phyloP scores from a whole-genome alignment of 2,888 invertebrate genomes.

The Orthosia cruda region DNA sequence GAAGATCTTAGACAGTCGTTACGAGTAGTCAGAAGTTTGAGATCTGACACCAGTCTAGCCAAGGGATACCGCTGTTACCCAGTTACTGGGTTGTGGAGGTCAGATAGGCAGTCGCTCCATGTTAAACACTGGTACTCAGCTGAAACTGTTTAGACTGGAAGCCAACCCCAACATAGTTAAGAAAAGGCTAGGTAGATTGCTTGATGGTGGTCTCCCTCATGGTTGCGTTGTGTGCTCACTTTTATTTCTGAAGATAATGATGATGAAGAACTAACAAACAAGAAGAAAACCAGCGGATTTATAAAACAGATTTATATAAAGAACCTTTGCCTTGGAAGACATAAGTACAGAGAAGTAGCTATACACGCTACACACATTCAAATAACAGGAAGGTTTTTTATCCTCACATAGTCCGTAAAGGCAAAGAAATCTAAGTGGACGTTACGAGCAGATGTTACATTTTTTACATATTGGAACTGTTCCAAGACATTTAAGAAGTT shows the following conservation, averaged over 20 bases:
- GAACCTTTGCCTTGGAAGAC: no score
- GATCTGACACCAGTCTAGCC: no score
- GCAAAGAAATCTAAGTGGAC: constrained; percentile 50
- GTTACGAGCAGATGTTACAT: constrained; percentile 66
- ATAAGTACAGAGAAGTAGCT: background rate
- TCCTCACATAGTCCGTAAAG: constrained; percentile 25
- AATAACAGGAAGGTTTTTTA: constrained; percentile 22
- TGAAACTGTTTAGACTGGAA: no score
- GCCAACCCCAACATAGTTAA: no score
- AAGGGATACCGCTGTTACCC: no score
- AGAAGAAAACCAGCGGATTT: background rate
- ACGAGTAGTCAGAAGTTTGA: no score
- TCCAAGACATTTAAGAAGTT: constrained; percentile 63
- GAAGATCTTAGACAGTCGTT: no score
- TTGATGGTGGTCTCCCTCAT: background rate
- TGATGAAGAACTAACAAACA: background rate
- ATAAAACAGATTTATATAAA: background rate
- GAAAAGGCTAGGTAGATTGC: no score
- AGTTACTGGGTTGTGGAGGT: no score
- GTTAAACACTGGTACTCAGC: no score
- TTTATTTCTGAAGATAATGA: background rate
- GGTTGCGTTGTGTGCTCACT: background rate
- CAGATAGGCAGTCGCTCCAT: no score
- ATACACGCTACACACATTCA: constrained; percentile 18
- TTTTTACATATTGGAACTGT: constrained; percentile 67